Base-by-base conservation (phyloP, 2,888 invertebrate species). In the Dryomyza anilis region DNA sequence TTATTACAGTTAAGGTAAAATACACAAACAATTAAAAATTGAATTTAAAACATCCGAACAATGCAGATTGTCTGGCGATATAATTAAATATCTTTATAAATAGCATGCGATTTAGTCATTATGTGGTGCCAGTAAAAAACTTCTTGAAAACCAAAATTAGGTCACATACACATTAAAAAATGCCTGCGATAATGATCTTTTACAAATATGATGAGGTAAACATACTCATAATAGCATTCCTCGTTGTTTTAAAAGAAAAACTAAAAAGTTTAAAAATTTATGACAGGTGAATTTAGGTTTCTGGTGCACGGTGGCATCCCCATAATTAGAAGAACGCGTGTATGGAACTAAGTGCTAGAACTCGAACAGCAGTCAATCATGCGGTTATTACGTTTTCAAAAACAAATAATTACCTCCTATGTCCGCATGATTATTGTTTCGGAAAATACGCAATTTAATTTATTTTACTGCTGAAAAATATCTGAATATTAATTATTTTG, bases 401-500 rank as follows among this genome's bases (percentile, higher is more conserved):
- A n/a, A n/a, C n/a, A n/a, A n/a, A n/a, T n/a, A n/a, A n/a, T n/a
- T n/a, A n/a, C n/a, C n/a, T n/a, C n/a, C 27, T n/a, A 7, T 25
- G n/a, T 21, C 27, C 27, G 50, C 29, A 27, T 52, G 7, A 3
- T 52, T 14, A 50, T 7, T 50, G 16, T 10, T 52, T 29, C 25
- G 27, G n/a, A 52, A 27, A 25, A 48, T 53, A 19, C 23, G 10
- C 14, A 19, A 19, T 33, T 36, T 36, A 21, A 21, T 33, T 55
- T 36, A 36, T 21, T 36, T 19, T 36, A 55, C 8, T 21, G 14
- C 14, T 50, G 23, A 50, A 23, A 50, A 50, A n/a, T n/a, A n/a
- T n/a, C n/a, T n/a, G n/a, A 55, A 55, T 36, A 55, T 33, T 14
- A 36, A 55, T 43, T 43, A 43, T 59, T 63, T 66, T 52, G 63